Conservation (phyloP, 2,888 invertebrate species). For the Tolmerus cingulatus region DNA sequence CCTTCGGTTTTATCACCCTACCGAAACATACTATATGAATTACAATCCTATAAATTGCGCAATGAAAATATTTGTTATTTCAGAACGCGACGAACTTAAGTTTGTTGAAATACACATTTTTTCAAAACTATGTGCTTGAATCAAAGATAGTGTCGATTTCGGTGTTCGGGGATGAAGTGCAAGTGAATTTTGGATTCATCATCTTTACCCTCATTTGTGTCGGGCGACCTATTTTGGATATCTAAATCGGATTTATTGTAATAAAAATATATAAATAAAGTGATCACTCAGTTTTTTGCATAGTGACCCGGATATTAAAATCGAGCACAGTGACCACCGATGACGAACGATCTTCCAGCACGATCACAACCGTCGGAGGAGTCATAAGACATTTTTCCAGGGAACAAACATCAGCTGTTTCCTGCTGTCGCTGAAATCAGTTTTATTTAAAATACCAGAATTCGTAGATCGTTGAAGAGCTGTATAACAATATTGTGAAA, state of each 20-base stretch:
- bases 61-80: not conserved
- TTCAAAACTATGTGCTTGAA: not conserved
- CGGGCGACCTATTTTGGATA: not conserved
- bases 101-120: not conserved
- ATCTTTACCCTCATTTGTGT: not conserved
- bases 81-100: not conserved
- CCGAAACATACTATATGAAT: not conserved
- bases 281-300: conserved; percentile 1
- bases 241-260: not conserved
- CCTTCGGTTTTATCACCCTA: not conserved
- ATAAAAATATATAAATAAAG: not conserved
- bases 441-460: not conserved
- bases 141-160: not conserved
- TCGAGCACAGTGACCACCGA: not conserved
- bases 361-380: not conserved
- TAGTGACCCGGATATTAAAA: conserved; percentile 34
- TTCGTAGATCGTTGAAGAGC: not conserved
- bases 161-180: not conserved
- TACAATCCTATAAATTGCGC: not conserved
- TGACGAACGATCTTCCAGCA: not conserved
- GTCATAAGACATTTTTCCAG: not conserved
- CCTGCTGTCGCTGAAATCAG: not conserved
- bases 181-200: not conserved
- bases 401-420: not conserved
- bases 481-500: not conserved